Base-by-base conservation (phyloP, 2,797 vertebrate genomes). In the Rallus crepitans region DNA sequence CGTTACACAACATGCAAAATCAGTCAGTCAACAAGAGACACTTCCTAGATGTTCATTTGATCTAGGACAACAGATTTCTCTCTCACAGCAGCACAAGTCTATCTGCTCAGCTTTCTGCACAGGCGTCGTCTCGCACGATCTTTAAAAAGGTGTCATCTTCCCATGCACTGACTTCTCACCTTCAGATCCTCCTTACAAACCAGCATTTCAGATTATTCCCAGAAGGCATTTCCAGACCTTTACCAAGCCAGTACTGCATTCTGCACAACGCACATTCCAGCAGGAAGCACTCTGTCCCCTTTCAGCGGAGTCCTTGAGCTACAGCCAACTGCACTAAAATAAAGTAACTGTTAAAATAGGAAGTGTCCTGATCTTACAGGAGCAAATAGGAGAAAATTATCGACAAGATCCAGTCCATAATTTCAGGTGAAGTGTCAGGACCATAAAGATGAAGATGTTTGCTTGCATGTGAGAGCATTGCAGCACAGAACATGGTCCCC, bases 401-500 rank as follows among this genome's bases (percentile, higher is more conserved):
- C 35, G 45, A 50, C 27, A 19, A 78, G 21, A 73, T 25, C 25
- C 7, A 65, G 37, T 11, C 73, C 21, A 4, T 3, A 1, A 48
- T 23, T 20, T 7, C 76, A 20, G 24, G 50, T 4, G 23, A 35
- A 47, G 70, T 1, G 16, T 3, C 48, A 37, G 56, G 24, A 59
- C 48, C 8, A 17, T 4, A n/a, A 33, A 69, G 68, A 40, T 24
- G 56, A 66, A 57, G 52, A 37, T 4, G 42, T 7, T 6, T n/a
- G 48, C 53, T 4, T 30, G 68, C n/a, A n/a, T 6, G n/a, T 7
- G 47, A 53, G n/a, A 31, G 66, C 37, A 52, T 33, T 3, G 28
- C 0, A 0, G 56, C 8, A 69, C 52, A 35, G 33, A 65, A 42
- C 4, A 3, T 21, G 7, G 33, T 59, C 15, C 20, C 39, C 12